Evolutionary conservation across 2,113 vertebrate species (phyloP), one percentile per base, ranked within the genome.

Genomic region (Benitochromis conjunctus): DNA sequence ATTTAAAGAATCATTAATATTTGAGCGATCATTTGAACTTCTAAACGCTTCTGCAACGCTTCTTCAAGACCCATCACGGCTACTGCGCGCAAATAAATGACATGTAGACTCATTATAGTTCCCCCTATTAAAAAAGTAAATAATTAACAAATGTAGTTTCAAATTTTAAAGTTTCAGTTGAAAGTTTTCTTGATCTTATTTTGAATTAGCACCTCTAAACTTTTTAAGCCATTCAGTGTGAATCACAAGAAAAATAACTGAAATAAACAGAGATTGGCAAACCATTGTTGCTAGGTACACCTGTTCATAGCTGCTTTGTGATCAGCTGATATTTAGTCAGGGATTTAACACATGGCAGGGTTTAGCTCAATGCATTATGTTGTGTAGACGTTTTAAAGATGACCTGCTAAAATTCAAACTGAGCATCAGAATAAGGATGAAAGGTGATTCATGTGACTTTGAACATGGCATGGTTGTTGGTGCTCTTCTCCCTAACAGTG

Each of bases 11-110:
- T 31, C 84, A 91, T 95, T 46, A 60, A 95, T 93, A 89, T 92
- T 93, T 92, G 51, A 95, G 66, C 24, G 9, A 90, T 90, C 83
- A 56, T 84, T 93, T 94, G 83, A 94, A 90, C 94, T 86, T 89
- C 60, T 94, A 92, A 94, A 93, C 12, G 86, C 62, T 88, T 79
- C 64, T 82, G 55, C 66, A 41, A 58, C 43, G 64, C 60, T 60
- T 80, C 89, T 88, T 83, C 31, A 60, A 69, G 66, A 34, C 9
- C n/a, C 43, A 80, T 13, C 76, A 57, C 5, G 29, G 24, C 18
- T 19, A 60, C 38, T 54, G 43, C 24, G 69, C 51, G 46, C 71
- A 78, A 51, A 83, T 24, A 29, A 18, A 87, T 48, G 56, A 81
- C 41, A 74, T 29, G 66, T 34, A 19, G 51, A 2, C 43, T 13